These are phyloP conservation scores for Dendrophyllia cribrosa DNA, from an alignment of 64 coral and sea anemone species.

Conservation along the genomic window DNA sequence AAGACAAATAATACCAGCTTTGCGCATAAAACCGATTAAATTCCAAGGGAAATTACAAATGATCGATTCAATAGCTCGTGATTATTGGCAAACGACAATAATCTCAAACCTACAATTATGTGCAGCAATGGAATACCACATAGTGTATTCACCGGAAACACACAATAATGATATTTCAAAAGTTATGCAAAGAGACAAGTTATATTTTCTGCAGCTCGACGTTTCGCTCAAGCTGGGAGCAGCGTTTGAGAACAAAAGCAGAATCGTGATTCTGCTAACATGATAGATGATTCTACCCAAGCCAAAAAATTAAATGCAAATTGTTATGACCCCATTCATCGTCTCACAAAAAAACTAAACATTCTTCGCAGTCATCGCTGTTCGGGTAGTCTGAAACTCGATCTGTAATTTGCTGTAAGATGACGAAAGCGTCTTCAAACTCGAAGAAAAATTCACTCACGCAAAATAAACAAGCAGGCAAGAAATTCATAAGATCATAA, in stretches of 20 bases:
- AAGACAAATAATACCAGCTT: slow-evolving; percentile 33
- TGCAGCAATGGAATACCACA: background rate
- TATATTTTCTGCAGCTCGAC: background rate
- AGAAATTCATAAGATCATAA: background rate
- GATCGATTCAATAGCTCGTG: slow-evolving; percentile 18
- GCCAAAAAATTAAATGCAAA: background rate
- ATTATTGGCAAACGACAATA: background rate
- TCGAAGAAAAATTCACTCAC: background rate
- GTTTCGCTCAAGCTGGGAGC: slow-evolving; percentile 23
- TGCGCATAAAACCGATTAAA: slow-evolving; percentile 27
- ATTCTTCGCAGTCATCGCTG: background rate
- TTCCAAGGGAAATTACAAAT: slow-evolving; percentile 22
- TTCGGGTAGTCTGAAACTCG: background rate
- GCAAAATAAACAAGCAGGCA: background rate
- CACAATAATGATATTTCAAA: background rate
- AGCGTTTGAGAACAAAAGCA: background rate
- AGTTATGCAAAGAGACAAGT: background rate
- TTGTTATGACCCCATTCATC: background rate
- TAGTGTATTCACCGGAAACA: slow-evolving; percentile 36
- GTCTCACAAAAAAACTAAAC: background rate
- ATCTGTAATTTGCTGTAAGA: background rate
- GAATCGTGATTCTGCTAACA: background rate
- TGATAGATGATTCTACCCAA: background rate
- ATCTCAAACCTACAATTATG: background rate
- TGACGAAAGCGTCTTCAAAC: background rate